Evolutionary conservation across 2,113 vertebrate species (phyloP).

Genomic region (Raja brachyura): DNA sequence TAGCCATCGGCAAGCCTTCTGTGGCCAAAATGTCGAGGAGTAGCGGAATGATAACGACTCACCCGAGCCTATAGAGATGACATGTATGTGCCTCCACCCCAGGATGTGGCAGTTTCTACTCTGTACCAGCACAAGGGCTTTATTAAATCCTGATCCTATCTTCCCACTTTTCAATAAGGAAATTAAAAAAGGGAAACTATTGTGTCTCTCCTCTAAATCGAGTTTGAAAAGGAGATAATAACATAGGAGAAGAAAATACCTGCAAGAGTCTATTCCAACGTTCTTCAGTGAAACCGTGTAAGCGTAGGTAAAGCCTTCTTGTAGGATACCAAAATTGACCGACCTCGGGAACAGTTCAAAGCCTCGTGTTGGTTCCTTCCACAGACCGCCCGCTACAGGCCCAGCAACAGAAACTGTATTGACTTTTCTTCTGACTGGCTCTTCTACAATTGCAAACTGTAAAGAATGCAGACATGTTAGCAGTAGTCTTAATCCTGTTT

Average conservation of each 20-base stretch:
- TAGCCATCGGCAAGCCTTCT: no score
- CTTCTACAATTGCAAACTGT: conserved; percentile 56
- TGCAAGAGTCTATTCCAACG: conserved; percentile 70
- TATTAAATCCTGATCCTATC: no score
- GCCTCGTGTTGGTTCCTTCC: conserved; percentile 43
- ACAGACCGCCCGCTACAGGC: conserved; percentile 29
- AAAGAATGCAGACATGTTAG: neutral
- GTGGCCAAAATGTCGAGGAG: neutral
- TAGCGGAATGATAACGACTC: neutral
- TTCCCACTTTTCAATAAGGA: neutral
- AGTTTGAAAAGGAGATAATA: neutral
- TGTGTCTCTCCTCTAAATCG: no score
- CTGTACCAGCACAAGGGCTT: neutral
- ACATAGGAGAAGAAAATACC: conserved; percentile 51
- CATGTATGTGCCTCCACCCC: neutral
- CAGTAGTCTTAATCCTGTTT: neutral
- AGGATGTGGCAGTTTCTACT: neutral
- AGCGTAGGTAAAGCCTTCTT: conserved; percentile 61
- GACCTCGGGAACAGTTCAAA: conserved; percentile 69
- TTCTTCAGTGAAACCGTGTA: conserved; percentile 68
- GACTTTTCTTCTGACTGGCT: conserved; percentile 62
- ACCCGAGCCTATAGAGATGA: neutral
- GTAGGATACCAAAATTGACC: conserved; percentile 65
- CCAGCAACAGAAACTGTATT: conserved; percentile 57
- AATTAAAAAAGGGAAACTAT: neutral